Evolutionary conservation across 30 jellyfish, hydroid and myxozoan species (phyloP), one percentile per base, ranked within the genome.

Genomic region (Aurelia sp.): DNA sequence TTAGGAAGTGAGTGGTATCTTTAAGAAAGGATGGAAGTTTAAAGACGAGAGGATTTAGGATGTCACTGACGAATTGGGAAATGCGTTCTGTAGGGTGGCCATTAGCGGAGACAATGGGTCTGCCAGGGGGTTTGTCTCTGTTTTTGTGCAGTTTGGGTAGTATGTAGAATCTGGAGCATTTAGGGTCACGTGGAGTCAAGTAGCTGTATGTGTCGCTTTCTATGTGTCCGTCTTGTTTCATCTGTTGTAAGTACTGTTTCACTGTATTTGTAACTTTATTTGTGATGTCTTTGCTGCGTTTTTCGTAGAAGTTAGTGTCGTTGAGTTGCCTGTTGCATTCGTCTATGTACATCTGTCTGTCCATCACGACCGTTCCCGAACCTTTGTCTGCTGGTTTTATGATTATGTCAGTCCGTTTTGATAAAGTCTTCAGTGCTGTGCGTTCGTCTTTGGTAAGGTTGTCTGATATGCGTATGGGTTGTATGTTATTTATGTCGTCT

Each of bases 1-100:
- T 48, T 1, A 47, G 72, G 5, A 74, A 74, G 48, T 74, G 80
- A 22, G 76, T 55, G 1, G 88, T 76, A 61, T 53, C 80, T 59
- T 61, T 24, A 35, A 55, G 63, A 33, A 10, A 53, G 12, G 88
- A 76, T 10, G 80, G 88, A 12, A 76, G 77, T 61, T 55, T 58
- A 33, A 12, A 61, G 57, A 40, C 80, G 1, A 76, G 77, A 9
- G 88, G 77, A 62, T 61, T 76, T 10, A 76, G 88, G 17, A 55
- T 58, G 81, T 58, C 30, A 6, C 77, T 61, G 64, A 76, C 77
- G 80, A 51, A 76, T 76, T 76, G 81, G 11, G 88, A 76, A 3
- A 76, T 76, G 40, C 61, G 88, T 41, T 76, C 88, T 10, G 88
- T 76, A 0, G 88, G 77, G 31, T 58, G 77, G 50, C 80, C 35